Percentiles rank a stretch among this genome's conserved stretches.
Conservation (phyloP, 2,113 vertebrate species). For the Solea solea region DNA sequence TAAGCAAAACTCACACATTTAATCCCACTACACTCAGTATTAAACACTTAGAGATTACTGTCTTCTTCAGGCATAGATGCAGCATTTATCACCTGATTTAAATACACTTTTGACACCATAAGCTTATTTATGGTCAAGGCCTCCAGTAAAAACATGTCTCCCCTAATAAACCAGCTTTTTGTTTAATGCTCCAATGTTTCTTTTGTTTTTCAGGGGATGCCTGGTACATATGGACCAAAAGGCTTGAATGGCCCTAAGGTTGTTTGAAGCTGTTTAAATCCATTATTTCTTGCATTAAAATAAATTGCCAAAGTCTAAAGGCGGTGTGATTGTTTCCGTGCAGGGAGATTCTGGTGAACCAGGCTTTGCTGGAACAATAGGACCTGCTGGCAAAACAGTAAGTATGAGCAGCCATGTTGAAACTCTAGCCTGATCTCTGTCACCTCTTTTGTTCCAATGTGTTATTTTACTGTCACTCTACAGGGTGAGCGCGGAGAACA, state of each 20-base stretch:
- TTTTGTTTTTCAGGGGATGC: slow-evolving; percentile 86
- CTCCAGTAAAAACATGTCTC: slow-evolving; percentile 1
- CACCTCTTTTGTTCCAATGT: slow-evolving; percentile 3
- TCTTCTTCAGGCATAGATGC: slow-evolving; percentile 7
- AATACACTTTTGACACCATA: slow-evolving; percentile 16
- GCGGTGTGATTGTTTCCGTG: slow-evolving; percentile 6
- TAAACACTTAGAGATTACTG: slow-evolving; percentile 1
- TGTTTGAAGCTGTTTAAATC: slow-evolving; percentile 3
- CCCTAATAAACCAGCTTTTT: neutral
- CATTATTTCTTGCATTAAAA: neutral
- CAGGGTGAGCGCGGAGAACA: slow-evolving; percentile 92
- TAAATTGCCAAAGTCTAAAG: slow-evolving; percentile 11
- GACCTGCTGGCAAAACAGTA: slow-evolving; percentile 92
- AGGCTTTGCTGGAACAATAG: slow-evolving; percentile 89
- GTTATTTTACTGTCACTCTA: slow-evolving; percentile 36
- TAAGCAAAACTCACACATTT: neutral
- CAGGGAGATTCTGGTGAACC: slow-evolving; percentile 87
- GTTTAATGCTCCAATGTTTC: neutral
- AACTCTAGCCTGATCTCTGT: neutral
- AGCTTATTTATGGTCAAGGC: slow-evolving; percentile 36
- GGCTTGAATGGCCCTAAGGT: slow-evolving; percentile 90
- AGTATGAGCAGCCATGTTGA: slow-evolving; percentile 51
- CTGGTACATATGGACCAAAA: slow-evolving; percentile 89
- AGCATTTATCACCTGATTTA: slow-evolving; percentile 16
- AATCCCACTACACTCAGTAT: neutral